Conservation (phyloP, 2,797 vertebrate species). For the Phataginus tetradactyla region DNA sequence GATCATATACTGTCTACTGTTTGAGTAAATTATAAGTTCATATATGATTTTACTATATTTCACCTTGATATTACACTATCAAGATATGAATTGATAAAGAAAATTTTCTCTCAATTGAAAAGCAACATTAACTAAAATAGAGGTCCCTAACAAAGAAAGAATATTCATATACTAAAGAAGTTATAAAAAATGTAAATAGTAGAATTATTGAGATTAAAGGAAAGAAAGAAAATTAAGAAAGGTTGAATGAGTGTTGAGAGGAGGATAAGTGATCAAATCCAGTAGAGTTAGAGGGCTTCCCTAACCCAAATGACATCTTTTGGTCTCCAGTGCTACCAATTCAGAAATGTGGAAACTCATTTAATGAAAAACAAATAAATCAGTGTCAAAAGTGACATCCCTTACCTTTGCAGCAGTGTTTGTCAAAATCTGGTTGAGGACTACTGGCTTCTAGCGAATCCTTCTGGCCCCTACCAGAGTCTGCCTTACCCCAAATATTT, state of each 20-base stretch:
- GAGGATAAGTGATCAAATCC: not conserved
- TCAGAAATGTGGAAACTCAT: not conserved
- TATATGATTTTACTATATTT: not conserved
- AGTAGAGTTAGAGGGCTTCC: not conserved
- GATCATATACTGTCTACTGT: not conserved
- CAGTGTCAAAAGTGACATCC: not conserved
- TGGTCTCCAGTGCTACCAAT: not conserved
- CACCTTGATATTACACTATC: not conserved
- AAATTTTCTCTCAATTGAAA: conserved; percentile 39
- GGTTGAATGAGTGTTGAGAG: not conserved
- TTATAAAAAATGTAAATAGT: not conserved
- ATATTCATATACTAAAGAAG: not conserved
- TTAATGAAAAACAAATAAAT: not conserved
- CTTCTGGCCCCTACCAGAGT: not conserved
- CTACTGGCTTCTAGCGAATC: not conserved
- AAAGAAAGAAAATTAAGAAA: conserved; percentile 22
- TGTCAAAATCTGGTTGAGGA: not conserved
- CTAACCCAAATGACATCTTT: not conserved
- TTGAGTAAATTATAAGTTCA: not conserved
- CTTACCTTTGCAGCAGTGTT: not conserved
- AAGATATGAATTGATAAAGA: not conserved
- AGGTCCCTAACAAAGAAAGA: not conserved
- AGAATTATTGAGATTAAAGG: not conserved
- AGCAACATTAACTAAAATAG: not conserved
- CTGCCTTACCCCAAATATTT: not conserved